phyloP scores from a whole-genome alignment of 2,888 invertebrate genomes.

The Hymenopus coronatus region DNA sequence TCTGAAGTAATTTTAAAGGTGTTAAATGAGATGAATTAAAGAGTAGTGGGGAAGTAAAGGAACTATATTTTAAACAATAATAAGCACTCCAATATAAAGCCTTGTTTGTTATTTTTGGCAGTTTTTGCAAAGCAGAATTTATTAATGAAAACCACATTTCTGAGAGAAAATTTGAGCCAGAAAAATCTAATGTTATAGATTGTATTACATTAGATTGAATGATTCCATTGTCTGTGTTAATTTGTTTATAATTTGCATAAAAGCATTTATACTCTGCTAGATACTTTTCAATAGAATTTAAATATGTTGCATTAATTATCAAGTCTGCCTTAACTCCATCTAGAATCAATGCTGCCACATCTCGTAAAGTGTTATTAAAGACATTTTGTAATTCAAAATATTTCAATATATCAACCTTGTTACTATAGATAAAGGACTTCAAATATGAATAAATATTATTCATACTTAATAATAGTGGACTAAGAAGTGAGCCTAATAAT shows the following conservation, averaged over 20 bases:
- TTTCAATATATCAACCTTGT: background rate
- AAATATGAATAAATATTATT: background rate
- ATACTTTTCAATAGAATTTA: background rate
- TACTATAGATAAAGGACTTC: background rate
- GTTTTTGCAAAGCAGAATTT: background rate
- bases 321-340: background rate
- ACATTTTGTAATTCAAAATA: background rate
- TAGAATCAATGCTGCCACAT: background rate
- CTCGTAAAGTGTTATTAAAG: background rate
- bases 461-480: background rate
- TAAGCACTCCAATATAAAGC: background rate
- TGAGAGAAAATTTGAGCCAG: background rate
- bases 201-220: background rate
- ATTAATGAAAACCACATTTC: background rate
- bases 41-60: background rate
- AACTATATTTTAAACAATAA: background rate
- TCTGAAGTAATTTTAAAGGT: background rate
- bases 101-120: background rate
- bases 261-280: background rate
- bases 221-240: background rate
- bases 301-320: background rate
- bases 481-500: background rate
- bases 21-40: background rate
- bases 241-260: background rate
- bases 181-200: background rate